Conservation (phyloP, 2,797 vertebrate genomes). For the Rhodeus uyekii region DNA sequence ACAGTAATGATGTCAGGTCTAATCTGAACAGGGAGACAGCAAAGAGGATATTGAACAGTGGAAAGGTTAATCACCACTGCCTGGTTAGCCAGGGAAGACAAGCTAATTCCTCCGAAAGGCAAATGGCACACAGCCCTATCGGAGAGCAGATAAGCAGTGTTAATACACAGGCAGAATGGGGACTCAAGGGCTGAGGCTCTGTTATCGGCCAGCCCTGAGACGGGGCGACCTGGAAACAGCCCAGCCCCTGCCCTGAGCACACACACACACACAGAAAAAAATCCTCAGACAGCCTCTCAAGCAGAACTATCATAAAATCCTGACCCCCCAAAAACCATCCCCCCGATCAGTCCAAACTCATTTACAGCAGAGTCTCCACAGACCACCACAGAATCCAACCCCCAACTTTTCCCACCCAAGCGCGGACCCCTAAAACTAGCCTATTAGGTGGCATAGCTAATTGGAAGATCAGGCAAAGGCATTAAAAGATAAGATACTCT, state of each 20-base stretch:
- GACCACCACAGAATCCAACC: constrained; percentile 29
- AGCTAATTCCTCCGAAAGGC: constrained; percentile 92
- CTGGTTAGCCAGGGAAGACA: constrained; percentile 90
- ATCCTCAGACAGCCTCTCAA: constrained; percentile 86
- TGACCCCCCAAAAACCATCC: constrained; percentile 56
- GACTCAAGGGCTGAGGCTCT: constrained; percentile 83
- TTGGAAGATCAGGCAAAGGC: constrained; percentile 93
- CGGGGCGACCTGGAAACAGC: constrained; percentile 84
- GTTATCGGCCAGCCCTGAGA: constrained; percentile 91
- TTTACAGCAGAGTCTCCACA: constrained; percentile 30
- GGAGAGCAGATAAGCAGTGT: constrained; percentile 90
- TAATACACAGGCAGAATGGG: constrained; percentile 93
- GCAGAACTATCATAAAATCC: constrained; percentile 89
- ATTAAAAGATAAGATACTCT: constrained; percentile 92
- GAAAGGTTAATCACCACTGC: constrained; percentile 90
- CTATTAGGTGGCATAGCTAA: constrained; percentile 89
- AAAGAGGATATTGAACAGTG: constrained; percentile 58
- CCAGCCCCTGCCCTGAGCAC: constrained; percentile 60
- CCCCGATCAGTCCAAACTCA: constrained; percentile 36
- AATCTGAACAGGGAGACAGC: constrained; percentile 54
- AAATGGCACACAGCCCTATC: constrained; percentile 90
- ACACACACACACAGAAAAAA: constrained; percentile 77
- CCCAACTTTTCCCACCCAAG: constrained; percentile 39
- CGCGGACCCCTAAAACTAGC: constrained; percentile 69
- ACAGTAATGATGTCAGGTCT: constrained; percentile 57